Evolutionary conservation across 2,888 invertebrate genomes (phyloP).

Genomic region (Hololepta plana): DNA sequence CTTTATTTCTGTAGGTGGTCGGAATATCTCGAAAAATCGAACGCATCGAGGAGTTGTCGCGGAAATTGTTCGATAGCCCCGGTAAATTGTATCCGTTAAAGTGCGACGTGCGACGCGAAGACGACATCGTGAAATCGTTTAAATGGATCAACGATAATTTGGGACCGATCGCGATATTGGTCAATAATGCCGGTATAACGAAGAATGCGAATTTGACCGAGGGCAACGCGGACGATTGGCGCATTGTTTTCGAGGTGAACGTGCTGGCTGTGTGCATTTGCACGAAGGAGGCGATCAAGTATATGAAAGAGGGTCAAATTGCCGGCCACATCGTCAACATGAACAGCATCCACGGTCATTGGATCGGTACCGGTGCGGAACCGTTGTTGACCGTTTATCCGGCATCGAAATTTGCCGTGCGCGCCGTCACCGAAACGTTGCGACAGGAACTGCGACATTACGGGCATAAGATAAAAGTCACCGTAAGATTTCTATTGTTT

Average conservation of each 20-base stretch:
- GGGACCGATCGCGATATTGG: slow-evolving; percentile 12
- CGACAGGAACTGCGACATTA: slow-evolving; percentile 27
- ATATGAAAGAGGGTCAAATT: slow-evolving; percentile 31
- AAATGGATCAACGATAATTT: slow-evolving; percentile 10
- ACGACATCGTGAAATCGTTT: slow-evolving; percentile 11
- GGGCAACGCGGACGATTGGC: slow-evolving; percentile 20
- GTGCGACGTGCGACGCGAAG: slow-evolving; percentile 12
- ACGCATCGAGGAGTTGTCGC: slow-evolving; percentile 10
- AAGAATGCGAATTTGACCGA: slow-evolving; percentile 10
- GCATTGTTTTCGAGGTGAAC: slow-evolving; percentile 31
- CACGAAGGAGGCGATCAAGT: slow-evolving; percentile 33
- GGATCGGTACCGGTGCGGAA: too few relatives aligned
- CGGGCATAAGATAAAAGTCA: slow-evolving; percentile 24
- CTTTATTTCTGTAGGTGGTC: slow-evolving; percentile 9
- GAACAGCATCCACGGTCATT: slow-evolving; percentile 27
- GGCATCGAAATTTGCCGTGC: slow-evolving; percentile 34
- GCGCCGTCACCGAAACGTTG: slow-evolving; percentile 28
- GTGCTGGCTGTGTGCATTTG: slow-evolving; percentile 37
- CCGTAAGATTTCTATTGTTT: slow-evolving; percentile 16
- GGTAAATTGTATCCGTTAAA: slow-evolving; percentile 11
- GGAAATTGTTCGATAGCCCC: slow-evolving; percentile 8
- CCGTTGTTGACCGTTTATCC: slow-evolving; percentile 24
- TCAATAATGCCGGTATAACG: slow-evolving; percentile 13
- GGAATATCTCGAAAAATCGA: slow-evolving; percentile 12
- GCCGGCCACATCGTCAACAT: slow-evolving; percentile 42